Base-by-base conservation (phyloP, 1,140 invertebrate species). In the Megathymus violae region DNA sequence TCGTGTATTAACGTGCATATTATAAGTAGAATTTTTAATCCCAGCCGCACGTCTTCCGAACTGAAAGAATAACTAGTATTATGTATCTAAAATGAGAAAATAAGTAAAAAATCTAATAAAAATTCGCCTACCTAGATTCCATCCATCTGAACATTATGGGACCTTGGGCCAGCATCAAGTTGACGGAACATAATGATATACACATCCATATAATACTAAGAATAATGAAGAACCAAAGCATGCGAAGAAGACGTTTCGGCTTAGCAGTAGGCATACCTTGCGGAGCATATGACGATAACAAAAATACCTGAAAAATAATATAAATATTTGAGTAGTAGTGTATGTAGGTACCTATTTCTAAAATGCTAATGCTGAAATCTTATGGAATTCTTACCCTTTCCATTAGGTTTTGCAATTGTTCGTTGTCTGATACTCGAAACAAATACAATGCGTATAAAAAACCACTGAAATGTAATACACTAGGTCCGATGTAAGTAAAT, bases 321-420 rank as follows among this genome's bases (percentile, higher is more conserved):
- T 19, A 56, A 36, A 44, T 6, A 44, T 44, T n/a, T n/a, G n/a
- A n/a, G n/a, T n/a, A n/a, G n/a, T n/a, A n/a, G n/a, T n/a, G n/a
- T n/a, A n/a, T n/a, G n/a, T n/a, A n/a, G n/a, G n/a, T n/a, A n/a
- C n/a, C n/a, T n/a, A n/a, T n/a, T n/a, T n/a, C n/a, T n/a, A n/a
- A n/a, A n/a, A n/a, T n/a, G n/a, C n/a, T n/a, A n/a, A n/a, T n/a
- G n/a, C n/a, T n/a, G n/a, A 25, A 6, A 25, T 6, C 27, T 31
- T 31, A 31, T 4, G 4, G 40, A 50, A 16, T 22, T 87, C 91
- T 91, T 69, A 97, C 96, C 71, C 96, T 94, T 88, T 98, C 97
- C 94, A 98, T 97, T n/a, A 98, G 89, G 88, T 96, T 96, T 79
- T 97, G 96, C 22, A 98, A 85, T 68, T 97, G 96, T 80, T 98